Base-by-base conservation (phyloP, 2,888 invertebrate species). In the Noctua pronuba region DNA sequence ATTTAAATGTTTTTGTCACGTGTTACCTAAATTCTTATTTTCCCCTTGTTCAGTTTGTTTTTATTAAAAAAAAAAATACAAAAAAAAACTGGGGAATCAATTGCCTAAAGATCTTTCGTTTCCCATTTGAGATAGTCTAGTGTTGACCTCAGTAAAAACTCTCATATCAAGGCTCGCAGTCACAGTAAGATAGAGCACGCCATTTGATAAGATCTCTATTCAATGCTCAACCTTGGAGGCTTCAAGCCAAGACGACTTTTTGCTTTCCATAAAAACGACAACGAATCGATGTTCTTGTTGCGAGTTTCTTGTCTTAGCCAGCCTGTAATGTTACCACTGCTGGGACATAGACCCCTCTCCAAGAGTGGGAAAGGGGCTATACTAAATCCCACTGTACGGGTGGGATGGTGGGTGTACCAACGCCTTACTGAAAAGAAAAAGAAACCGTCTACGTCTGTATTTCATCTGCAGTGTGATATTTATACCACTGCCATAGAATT, bases 131-230 rank as follows among this genome's bases (percentile, higher is more conserved):
- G 0, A 31, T 73, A 18, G 73, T 35, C 11, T 21, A 24, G 18
- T 49, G 41, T 82, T 72, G 72, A 60, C 44, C 41, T 52, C 38
- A 24, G 58, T 58, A 31, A 58, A 55, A 67, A 58, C 46, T 77
- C 49, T 64, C 58, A 83, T 67, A 69, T 79, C 35, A 28, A 18
- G 60, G 2, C 52, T 35, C 44, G 55, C 58, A 16, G 18, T 35
- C n/a, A 28, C 2, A 41, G 16, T 44, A 58, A 73, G 85, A 81
- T 81, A 81, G 55, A 73, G 69, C 83, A 83, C 76, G 76, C 55
- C n/a, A 44, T 49, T 73, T 65, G 62, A 85, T 70, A 81, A 76
- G 41, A 66, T 52, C 31, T 41, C 35, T 69, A 31, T 75, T 69
- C 41, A 71, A 4, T 66, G 18, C 62, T 72, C 60, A 71, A 4